Conservation (phyloP, 2,888 invertebrate species). For the Lutraria lutraria region DNA sequence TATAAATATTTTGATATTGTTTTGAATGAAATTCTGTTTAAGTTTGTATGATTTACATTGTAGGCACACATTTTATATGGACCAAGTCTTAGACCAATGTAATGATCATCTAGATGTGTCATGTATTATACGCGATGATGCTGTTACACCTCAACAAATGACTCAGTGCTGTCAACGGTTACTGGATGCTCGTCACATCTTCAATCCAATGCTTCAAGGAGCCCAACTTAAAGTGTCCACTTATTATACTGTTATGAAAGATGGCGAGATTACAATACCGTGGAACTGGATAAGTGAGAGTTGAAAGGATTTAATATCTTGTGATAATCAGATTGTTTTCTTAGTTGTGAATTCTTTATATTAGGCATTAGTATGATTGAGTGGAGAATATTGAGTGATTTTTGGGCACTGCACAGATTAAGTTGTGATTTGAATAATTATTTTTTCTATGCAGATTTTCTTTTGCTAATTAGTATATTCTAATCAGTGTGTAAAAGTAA, state of each 20-base stretch:
- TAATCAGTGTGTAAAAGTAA: too few species aligned
- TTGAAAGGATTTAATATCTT: not conserved
- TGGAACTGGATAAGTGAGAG: slow-evolving; percentile 91
- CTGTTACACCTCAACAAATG: slow-evolving; percentile 96
- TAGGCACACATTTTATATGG: slow-evolving; percentile 89
- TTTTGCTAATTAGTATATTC: too few species aligned
- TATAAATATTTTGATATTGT: too few species aligned
- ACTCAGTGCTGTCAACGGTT: slow-evolving; percentile 94
- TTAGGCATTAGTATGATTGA: not conserved
- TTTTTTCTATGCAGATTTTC: too few species aligned
- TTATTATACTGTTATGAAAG: slow-evolving; percentile 96
- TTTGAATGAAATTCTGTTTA: not conserved
- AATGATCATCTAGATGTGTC: slow-evolving; percentile 90
- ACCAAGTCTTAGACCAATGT: slow-evolving; percentile 90
- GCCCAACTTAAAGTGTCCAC: slow-evolving; percentile 93
- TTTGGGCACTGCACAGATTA: not conserved
- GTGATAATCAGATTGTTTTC: too few species aligned
- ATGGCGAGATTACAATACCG: slow-evolving; percentile 96
- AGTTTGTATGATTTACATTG: not conserved
- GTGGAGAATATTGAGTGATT: not conserved
- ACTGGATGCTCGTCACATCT: slow-evolving; percentile 87
- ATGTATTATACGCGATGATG: slow-evolving; percentile 95
- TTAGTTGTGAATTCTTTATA: too few species aligned
- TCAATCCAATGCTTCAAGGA: slow-evolving; percentile 89
- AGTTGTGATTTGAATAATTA: too few species aligned